These are phyloP conservation scores for Halichoeres trimaculatus DNA, from an alignment of 2,113 vertebrate genomes.

Conservation along the genomic window DNA sequence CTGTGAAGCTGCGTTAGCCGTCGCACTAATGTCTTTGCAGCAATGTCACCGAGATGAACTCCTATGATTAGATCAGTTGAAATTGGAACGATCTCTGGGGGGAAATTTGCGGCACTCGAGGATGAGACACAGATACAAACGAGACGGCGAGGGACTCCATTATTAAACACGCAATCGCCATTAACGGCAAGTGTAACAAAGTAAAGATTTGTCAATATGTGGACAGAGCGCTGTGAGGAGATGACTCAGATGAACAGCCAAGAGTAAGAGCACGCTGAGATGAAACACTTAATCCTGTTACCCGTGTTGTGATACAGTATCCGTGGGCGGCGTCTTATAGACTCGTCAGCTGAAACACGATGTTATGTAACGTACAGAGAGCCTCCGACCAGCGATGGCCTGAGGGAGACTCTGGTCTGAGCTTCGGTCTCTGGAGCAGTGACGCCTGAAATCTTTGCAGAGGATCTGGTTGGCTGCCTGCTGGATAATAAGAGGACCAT, in stretches of 20 bases:
- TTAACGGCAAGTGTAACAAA: background rate
- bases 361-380: conserved; percentile 43
- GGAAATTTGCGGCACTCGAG: background rate
- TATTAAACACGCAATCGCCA: background rate
- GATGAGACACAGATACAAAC: background rate
- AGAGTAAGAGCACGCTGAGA: background rate
- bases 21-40: conserved; percentile 16
- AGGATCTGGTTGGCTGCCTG: conserved; percentile 35
- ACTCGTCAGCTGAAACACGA: conserved; percentile 17
- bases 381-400: conserved; percentile 19
- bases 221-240: background rate
- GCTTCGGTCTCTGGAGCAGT: conserved; percentile 17
- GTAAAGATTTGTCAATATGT: background rate
- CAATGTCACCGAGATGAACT: conserved; percentile 25
- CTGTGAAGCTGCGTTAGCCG: conserved; percentile 11
- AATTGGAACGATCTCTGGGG: conserved; percentile 27
- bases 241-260: background rate
- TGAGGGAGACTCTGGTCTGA: conserved; percentile 8
- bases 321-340: conserved; percentile 15
- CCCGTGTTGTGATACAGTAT: conserved; percentile 8
- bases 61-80: conserved; percentile 37
- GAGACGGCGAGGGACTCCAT: background rate
- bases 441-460: conserved; percentile 20
- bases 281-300: background rate
- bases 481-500: conserved; percentile 29